Evolutionary conservation across 1,140 invertebrate genomes (phyloP).

Genomic region (Drosophila pruinosa): DNA sequence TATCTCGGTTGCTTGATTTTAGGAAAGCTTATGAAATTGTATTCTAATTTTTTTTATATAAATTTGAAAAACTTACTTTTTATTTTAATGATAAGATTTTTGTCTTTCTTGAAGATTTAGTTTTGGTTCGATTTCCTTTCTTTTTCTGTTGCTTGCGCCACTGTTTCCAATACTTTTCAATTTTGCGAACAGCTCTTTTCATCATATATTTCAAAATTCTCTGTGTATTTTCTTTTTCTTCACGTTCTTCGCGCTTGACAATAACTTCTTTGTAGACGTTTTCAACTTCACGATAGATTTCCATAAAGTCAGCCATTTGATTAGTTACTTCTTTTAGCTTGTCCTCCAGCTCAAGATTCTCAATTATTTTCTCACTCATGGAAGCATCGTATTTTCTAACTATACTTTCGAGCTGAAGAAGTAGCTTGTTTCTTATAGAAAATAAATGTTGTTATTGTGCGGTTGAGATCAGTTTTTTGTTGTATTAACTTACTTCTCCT

Average conservation of each 20-base stretch:
- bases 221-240: neutral
- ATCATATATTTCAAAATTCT: constrained; percentile 31
- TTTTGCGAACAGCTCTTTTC: constrained; percentile 55
- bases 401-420: constrained; percentile 49
- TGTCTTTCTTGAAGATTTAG: neutral
- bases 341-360: constrained; percentile 37
- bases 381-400: constrained; percentile 53
- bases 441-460: neutral
- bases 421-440: constrained; percentile 41
- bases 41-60: no score
- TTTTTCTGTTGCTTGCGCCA: constrained; percentile 48
- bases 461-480: neutral
- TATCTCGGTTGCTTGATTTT: neutral
- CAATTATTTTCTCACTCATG: constrained; percentile 49
- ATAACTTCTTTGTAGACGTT: constrained; percentile 51
- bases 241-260: constrained; percentile 49
- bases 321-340: constrained; percentile 13
- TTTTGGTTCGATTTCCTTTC: neutral
- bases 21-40: no score
- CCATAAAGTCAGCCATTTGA: constrained; percentile 31
- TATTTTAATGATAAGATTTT: neutral
- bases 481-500: constrained; percentile 52
- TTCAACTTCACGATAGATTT: constrained; percentile 22
- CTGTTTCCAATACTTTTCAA: constrained; percentile 58
- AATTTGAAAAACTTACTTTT: no score